Percentiles rank a stretch among this genome's conserved stretches.
Evolutionary conservation across 2,797 vertebrate genomes (phyloP).

Genomic region (Glossophaga mutica): DNA sequence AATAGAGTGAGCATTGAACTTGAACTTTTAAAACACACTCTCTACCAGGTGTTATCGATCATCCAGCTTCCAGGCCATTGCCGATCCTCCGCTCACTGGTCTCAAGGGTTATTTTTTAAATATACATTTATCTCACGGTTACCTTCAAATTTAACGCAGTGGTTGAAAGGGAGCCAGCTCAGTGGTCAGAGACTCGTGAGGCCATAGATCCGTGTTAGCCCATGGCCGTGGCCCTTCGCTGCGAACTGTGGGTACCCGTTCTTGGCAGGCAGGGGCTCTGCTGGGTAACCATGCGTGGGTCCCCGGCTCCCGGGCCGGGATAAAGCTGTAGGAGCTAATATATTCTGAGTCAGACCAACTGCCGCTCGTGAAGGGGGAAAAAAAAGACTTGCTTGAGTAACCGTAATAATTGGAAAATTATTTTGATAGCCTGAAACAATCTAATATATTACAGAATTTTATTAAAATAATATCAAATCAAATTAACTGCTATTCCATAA

Average conservation of each 20-base stretch:
- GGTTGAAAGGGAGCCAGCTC: constrained; percentile 71
- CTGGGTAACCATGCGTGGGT: constrained; percentile 91
- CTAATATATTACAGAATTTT: constrained; percentile 99
- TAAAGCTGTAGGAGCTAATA: constrained; percentile 95
- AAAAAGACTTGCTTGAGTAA: constrained; percentile 97
- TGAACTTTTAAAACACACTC: not conserved
- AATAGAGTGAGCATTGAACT: not conserved
- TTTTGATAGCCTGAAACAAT: constrained; percentile 99
- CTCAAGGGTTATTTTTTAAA: not conserved
- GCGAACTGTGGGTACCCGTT: constrained; percentile 81
- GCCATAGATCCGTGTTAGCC: constrained; percentile 81
- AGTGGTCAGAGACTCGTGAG: constrained; percentile 80
- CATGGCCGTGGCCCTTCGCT: constrained; percentile 74
- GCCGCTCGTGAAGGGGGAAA: constrained; percentile 88
- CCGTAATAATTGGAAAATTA: constrained; percentile 99
- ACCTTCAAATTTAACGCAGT: constrained; percentile 35
- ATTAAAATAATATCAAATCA: constrained; percentile 99
- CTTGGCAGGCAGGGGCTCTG: constrained; percentile 88
- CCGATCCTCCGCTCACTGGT: not conserved
- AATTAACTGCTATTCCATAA: constrained; percentile 99
- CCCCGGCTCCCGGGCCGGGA: constrained; percentile 86
- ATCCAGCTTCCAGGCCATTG: not conserved
- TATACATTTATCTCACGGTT: not conserved
- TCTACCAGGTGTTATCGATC: too few species aligned
- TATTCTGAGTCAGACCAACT: constrained; percentile 97